A percentile compares a stretch with the other conserved stretches of the same genome.
Conservation (phyloP, 2,113 vertebrate genomes). For the Chionis minor region DNA sequence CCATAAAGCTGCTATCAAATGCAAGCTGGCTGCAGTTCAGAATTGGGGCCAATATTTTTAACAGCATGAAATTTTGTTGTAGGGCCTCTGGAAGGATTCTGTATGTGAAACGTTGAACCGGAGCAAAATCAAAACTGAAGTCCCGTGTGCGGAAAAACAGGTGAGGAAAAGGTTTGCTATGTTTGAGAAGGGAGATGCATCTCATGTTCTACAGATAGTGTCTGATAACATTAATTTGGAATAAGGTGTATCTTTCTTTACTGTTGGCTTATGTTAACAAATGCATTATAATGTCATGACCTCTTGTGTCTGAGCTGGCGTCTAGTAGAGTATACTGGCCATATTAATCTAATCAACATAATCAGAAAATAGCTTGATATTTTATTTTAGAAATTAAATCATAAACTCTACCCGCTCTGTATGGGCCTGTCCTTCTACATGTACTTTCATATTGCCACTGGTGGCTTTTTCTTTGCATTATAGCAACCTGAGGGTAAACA, state of each 20-base stretch:
- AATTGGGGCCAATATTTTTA: not conserved
- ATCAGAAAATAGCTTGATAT: slow-evolving; percentile 2
- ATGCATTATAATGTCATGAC: not conserved
- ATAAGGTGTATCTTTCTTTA: not conserved
- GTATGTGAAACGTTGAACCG: not conserved
- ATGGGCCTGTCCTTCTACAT: not conserved
- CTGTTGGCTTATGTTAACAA: not conserved
- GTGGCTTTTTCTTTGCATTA: slow-evolving; percentile 30
- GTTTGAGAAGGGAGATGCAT: not conserved
- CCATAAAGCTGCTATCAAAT: slow-evolving; percentile 12
- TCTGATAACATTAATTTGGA: not conserved
- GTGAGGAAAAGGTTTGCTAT: not conserved
- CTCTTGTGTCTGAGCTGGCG: not conserved
- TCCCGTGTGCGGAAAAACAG: not conserved
- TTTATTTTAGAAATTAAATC: not conserved
- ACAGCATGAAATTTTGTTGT: slow-evolving; percentile 7
- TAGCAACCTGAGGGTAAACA: not conserved
- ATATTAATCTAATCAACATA: not conserved
- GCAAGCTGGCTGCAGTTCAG: not conserved
- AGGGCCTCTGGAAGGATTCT: slow-evolving; percentile 9
- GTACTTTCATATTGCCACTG: not conserved
- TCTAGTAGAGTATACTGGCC: not conserved
- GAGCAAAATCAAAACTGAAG: slow-evolving; percentile 12
- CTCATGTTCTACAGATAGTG: not conserved
- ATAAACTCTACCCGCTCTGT: not conserved